These are phyloP conservation scores for Salvelinus fontinalis DNA, from an alignment of 2,113 vertebrate species.

Conservation along the genomic window DNA sequence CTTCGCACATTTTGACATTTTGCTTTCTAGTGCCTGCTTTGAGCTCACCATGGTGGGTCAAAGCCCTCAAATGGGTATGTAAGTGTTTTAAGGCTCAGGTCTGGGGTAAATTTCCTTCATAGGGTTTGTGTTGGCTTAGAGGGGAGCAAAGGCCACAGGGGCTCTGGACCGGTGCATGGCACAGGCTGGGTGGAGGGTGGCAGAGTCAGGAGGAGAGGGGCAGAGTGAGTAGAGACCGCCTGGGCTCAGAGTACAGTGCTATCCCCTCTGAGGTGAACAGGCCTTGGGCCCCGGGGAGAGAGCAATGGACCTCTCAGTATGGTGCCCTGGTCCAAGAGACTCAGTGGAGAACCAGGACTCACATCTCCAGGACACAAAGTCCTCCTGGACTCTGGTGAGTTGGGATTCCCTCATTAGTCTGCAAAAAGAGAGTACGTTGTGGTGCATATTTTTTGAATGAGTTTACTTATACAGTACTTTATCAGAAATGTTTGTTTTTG, in stretches of 20 bases:
- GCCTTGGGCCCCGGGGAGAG: not conserved
- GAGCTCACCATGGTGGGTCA: not conserved
- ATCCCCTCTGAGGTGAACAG: constrained; percentile 1
- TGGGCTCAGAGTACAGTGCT: not conserved
- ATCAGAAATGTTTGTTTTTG: no score
- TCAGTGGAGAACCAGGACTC: constrained; percentile 6
- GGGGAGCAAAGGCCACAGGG: constrained; percentile 12
- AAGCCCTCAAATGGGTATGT: constrained; percentile 30
- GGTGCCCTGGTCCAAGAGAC: not conserved
- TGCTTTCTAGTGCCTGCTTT: not conserved
- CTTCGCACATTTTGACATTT: not conserved
- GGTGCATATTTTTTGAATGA: no score
- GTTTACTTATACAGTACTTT: no score
- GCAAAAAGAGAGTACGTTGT: not conserved
- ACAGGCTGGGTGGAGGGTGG: constrained; percentile 16
- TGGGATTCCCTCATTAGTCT: not conserved
- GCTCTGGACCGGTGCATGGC: constrained; percentile 24
- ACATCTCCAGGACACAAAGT: constrained; percentile 29
- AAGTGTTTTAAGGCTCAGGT: constrained; percentile 36
- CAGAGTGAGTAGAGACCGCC: not conserved
- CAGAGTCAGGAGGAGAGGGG: constrained; percentile 4
- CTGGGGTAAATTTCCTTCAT: constrained; percentile 13
- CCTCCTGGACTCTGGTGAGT: constrained; percentile 67
- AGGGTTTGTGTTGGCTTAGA: constrained; percentile 11
- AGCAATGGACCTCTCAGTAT: constrained; percentile 39